These are phyloP conservation scores for Synanthedon myopaeformis DNA, from an alignment of 2,888 invertebrate genomes.

Conservation along the genomic window DNA sequence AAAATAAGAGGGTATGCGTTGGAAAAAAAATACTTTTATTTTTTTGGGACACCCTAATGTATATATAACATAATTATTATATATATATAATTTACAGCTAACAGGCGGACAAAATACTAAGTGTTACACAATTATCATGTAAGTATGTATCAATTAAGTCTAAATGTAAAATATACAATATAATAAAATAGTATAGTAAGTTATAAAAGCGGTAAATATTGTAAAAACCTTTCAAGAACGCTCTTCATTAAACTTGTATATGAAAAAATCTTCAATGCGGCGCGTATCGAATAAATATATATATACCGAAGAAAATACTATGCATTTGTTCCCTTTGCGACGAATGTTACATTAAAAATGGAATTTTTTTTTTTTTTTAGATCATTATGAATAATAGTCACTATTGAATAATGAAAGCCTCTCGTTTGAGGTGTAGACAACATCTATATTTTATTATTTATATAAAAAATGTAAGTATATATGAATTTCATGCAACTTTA, in stretches of 20 bases:
- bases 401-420: constrained; percentile 56
- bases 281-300: too few species aligned
- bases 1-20: too few species aligned
- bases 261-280: too few species aligned
- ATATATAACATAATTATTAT: too few species aligned
- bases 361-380: too few species aligned
- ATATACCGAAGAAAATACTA: constrained; percentile 1
- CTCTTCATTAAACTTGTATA: too few species aligned
- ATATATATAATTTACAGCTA: too few species aligned
- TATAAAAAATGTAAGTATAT: not conserved
- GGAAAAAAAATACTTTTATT: too few species aligned
- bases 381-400: constrained; percentile 35
- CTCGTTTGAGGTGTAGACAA: constrained; percentile 36
- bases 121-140: not conserved
- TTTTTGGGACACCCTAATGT: too few species aligned
- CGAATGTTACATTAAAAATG: constrained; percentile 58
- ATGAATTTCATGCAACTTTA: not conserved
- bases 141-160: not conserved
- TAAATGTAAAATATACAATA: not conserved
- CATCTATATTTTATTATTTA: constrained; percentile 5
- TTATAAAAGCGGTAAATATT: not conserved
- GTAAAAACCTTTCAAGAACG: not conserved
- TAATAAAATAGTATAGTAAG: not conserved
- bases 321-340: constrained; percentile 54
- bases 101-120: not conserved